Evolutionary conservation across 2,113 vertebrate species (phyloP).

Genomic region (Montifringilla adamsi): DNA sequence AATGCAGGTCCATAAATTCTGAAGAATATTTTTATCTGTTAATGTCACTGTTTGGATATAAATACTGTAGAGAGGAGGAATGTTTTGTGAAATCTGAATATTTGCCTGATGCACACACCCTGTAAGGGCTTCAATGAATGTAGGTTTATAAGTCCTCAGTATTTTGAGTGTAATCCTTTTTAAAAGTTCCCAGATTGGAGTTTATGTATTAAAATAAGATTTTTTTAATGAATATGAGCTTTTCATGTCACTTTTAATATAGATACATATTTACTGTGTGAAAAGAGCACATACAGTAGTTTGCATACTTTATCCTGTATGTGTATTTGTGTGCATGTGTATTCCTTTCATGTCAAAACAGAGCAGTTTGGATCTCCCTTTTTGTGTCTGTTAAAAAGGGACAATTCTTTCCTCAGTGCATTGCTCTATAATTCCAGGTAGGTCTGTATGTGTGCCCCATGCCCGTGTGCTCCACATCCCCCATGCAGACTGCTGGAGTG

Average conservation of each 20-base stretch:
- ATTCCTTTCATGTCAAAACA: neutral
- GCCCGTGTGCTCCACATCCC: rapidly evolving
- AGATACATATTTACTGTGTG: neutral
- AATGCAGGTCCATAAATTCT: neutral
- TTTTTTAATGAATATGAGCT: neutral
- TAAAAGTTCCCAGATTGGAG: neutral
- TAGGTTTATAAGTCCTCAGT: neutral
- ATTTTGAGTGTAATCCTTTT: neutral
- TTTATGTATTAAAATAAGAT: neutral
- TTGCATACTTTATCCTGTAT: neutral
- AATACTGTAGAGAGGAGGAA: neutral
- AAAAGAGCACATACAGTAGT: neutral
- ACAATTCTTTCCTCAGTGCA: neutral
- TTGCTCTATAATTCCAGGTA: neutral
- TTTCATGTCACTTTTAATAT: neutral
- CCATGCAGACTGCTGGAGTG: neutral
- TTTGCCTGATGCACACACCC: neutral
- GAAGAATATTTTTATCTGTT: neutral
- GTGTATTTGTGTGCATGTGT: neutral
- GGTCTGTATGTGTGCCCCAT: neutral
- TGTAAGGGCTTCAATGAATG: neutral
- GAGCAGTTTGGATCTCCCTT: neutral
- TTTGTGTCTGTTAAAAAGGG: neutral
- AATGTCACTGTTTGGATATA: neutral
- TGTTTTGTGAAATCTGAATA: neutral